These are phyloP conservation scores for Callocephalon fimbriatum DNA, from an alignment of 2,113 vertebrate species.

Conservation along the genomic window DNA sequence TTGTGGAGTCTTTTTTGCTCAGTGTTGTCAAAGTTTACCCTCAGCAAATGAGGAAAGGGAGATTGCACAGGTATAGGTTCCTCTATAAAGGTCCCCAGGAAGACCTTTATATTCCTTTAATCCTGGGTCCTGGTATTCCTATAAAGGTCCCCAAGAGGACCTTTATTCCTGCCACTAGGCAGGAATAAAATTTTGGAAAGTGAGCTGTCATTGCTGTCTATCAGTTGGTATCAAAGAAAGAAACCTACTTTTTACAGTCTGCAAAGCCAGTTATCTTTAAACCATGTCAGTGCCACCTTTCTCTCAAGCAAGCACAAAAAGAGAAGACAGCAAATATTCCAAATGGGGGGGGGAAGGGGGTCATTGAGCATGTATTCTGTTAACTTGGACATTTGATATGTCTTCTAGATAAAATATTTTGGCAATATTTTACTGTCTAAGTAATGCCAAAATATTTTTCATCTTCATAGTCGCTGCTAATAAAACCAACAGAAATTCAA, in stretches of 20 bases:
- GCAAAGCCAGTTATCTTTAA: neutral
- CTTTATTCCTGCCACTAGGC: neutral
- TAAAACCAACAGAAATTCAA: neutral
- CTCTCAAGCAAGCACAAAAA: neutral
- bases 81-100: neutral
- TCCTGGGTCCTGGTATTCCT: neutral
- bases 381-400: neutral
- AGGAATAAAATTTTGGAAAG: neutral
- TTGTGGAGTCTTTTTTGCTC: neutral
- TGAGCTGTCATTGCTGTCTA: neutral
- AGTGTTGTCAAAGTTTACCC: neutral
- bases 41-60: neutral
- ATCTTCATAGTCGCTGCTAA: neutral
- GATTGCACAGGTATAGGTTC: neutral
- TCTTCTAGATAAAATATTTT: neutral
- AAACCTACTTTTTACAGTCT: neutral
- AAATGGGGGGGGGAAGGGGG: fast-evolving
- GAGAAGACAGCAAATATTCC: neutral
- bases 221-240: neutral
- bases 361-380: neutral
- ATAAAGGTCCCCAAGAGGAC: neutral
- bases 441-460: neutral
- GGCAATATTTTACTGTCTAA: neutral
- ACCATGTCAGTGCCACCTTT: neutral
- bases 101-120: neutral